Base-by-base conservation (phyloP, 2,888 invertebrate genomes). In the Spatulosminthurus flaviceps region DNA sequence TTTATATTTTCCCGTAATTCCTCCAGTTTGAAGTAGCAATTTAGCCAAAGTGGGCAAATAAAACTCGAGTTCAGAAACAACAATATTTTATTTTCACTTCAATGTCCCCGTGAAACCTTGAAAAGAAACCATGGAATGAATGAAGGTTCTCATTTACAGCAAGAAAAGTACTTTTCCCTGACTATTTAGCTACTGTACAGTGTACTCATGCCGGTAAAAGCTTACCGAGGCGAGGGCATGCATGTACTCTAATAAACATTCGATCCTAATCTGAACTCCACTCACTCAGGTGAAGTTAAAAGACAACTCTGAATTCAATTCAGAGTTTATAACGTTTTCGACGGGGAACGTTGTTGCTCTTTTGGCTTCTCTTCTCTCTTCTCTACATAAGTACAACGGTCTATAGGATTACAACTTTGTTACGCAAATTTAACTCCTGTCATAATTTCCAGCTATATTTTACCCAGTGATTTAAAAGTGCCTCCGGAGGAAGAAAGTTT, bases 291-390 rank as follows among this genome's bases (percentile, higher is more conserved):
- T 51, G 16, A 51, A 51, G 51, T 51, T 51, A 19, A n/a, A 51
- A 51, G 51, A 51, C 51, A 51, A 51, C 51, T 51, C 51, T 51
- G 51, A 51, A 51, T 11, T 51, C 9, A n/a, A 51, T 51, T 51
- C 51, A 51, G 51, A 51, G 51, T 51, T n/a, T 51, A 51, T 2
- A 51, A 19, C 1, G 51, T 51, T n/a, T 5, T 51, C n/a, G 51
- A 2, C 19, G 1, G 51, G n/a, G 51, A 51, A 51, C 19, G 51
- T 19, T 19, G 19, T 2, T 51, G 16, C 7, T 5, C n/a, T n/a
- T n/a, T 51, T 1, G 51, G 51, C n/a, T n/a, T 5, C 1, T 51
- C 16, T 4, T 51, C n/a, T 51, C n/a, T 9, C 51, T 51, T 51
- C 16, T 51, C 34, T 51, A 16, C 16, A n/a, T n/a, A n/a, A 11